Percentiles rank a stretch among this genome's conserved stretches.
Evolutionary conservation across 2,797 vertebrate species (phyloP).

Genomic region (Amblyopsis hoosieri): DNA sequence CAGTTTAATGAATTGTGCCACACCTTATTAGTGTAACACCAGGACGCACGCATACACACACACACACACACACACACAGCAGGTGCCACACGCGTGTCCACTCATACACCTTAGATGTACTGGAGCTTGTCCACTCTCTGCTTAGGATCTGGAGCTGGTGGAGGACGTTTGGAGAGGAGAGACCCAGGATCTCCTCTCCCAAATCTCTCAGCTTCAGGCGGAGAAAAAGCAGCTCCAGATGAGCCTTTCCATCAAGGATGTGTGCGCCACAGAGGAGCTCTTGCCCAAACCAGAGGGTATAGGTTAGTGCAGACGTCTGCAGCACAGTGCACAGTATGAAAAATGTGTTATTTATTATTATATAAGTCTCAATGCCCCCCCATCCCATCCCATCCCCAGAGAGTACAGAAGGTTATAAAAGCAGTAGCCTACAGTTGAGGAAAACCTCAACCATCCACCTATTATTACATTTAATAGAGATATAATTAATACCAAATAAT

Average conservation of each 20-base stretch:
- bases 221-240: constrained; percentile 88
- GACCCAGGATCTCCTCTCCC: constrained; percentile 88
- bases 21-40: background rate
- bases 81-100: background rate
- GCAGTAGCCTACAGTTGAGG: too few species aligned
- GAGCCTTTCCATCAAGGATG: constrained; percentile 82
- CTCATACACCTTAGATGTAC: background rate
- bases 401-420: too few species aligned
- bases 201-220: constrained; percentile 87
- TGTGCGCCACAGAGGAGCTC: constrained; percentile 80
- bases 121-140: background rate
- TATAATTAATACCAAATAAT: too few species aligned
- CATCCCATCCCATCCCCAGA: too few species aligned
- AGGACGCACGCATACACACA: background rate
- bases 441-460: too few species aligned
- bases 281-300: constrained; percentile 87
- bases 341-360: background rate
- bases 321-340: background rate
- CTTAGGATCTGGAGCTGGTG: constrained; percentile 89
- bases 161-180: constrained; percentile 93
- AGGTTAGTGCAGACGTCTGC: constrained; percentile 10
- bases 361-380: too few species aligned
- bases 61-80: background rate
- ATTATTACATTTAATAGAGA: too few species aligned
- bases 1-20: too few species aligned